Evolutionary conservation across 2,797 vertebrate species (phyloP).

Genomic region (Trachurus trachurus): DNA sequence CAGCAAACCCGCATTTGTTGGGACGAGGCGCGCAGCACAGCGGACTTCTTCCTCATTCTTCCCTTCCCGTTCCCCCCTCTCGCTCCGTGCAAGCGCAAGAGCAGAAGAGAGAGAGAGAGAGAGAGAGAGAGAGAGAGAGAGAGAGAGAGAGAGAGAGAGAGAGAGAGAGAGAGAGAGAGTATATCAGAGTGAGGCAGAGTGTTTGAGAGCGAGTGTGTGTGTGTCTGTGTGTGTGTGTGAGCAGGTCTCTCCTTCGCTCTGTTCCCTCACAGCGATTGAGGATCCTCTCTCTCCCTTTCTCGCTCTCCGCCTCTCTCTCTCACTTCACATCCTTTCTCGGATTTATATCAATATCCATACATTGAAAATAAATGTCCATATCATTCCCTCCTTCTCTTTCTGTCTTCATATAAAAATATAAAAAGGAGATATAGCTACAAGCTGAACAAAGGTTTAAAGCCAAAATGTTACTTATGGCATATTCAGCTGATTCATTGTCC

Average conservation of each 20-base stretch:
- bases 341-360: conserved; percentile 1
- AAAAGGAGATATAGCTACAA: background rate
- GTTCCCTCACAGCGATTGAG: conserved; percentile 53
- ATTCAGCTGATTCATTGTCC: background rate
- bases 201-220: background rate
- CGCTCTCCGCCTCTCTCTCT: background rate
- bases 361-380: background rate
- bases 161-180: background rate
- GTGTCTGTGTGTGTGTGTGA: background rate
- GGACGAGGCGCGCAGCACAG: conserved; percentile 72
- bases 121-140: background rate
- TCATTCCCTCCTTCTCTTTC: background rate
- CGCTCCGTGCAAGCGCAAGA: conserved; percentile 44
- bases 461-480: background rate
- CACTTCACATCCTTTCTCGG: background rate
- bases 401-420: background rate
- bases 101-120: conserved; percentile 21
- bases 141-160: background rate
- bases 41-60: conserved; percentile 88
- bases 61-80: conserved; percentile 56
- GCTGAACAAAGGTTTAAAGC: background rate
- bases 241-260: conserved; percentile 66
- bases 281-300: conserved; percentile 34
- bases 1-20: conserved; percentile 83
- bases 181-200: background rate